Evolutionary conservation across 2,888 invertebrate species (phyloP).

Genomic region (Leptopterna dolabrata): DNA sequence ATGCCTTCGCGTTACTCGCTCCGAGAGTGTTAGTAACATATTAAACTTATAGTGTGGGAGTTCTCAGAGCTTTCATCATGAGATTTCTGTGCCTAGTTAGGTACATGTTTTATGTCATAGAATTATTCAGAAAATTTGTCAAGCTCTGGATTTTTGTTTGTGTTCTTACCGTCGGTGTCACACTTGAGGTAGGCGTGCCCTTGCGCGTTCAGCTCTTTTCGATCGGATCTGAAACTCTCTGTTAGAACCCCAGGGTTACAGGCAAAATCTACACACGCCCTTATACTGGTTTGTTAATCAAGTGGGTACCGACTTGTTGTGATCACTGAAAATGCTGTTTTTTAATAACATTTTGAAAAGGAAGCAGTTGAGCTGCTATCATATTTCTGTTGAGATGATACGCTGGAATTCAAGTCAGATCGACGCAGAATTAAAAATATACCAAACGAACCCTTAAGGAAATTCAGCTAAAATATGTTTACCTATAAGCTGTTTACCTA

Average conservation of each 20-base stretch:
- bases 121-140: slow-evolving; percentile 6
- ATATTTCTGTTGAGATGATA: too few species aligned
- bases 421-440: too few species aligned
- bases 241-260: slow-evolving; percentile 52
- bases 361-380: too few species aligned
- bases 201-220: slow-evolving; percentile 80
- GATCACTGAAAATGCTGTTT: not conserved
- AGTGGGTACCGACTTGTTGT: not conserved
- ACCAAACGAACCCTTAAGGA: too few species aligned
- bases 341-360: too few species aligned
- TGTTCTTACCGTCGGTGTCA: slow-evolving; percentile 82
- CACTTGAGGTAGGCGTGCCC: slow-evolving; percentile 86
- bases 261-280: not conserved
- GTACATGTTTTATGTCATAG: not conserved
- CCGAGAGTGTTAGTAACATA: slow-evolving; percentile 48
- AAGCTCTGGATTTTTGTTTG: slow-evolving; percentile 31
- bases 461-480: too few species aligned
- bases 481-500: too few species aligned
- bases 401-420: too few species aligned
- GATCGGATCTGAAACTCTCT: slow-evolving; percentile 75
- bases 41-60: slow-evolving; percentile 5
- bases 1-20: slow-evolving; percentile 43
- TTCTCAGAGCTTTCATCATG: slow-evolving; percentile 23
- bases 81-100: slow-evolving; percentile 18
- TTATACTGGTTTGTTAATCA: not conserved